These are phyloP conservation scores for Salvelinus namaycush DNA, from an alignment of 2,113 vertebrate species.

Conservation along the genomic window DNA sequence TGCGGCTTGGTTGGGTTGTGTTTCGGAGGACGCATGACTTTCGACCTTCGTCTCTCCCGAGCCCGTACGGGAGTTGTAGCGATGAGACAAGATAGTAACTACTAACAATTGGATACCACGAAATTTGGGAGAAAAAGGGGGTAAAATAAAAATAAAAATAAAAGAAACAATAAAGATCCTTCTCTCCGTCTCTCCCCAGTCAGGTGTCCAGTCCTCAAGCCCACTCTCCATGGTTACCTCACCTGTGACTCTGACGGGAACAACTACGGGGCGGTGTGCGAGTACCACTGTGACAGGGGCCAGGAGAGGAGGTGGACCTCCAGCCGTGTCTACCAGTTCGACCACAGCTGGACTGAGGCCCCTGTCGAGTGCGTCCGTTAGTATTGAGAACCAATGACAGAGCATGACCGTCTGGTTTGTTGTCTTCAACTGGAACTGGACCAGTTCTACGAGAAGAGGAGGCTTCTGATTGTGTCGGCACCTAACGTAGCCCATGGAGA, in stretches of 20 bases:
- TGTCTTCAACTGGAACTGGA: constrained; percentile 64
- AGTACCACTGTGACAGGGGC: constrained; percentile 87
- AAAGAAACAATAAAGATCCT: too few species aligned
- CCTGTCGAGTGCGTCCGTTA: constrained; percentile 81
- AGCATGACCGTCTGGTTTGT: too few species aligned
- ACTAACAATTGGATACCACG: too few species aligned
- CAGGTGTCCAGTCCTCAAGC: constrained; percentile 79
- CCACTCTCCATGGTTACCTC: constrained; percentile 84
- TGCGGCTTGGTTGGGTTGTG: too few species aligned
- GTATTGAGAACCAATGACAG: constrained; percentile 45
- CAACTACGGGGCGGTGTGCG: constrained; percentile 90
- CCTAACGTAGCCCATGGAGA: constrained; percentile 81
- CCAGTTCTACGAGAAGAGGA: constrained; percentile 90
- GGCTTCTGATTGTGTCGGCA: constrained; percentile 88
- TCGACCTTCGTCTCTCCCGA: too few species aligned
- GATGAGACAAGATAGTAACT: too few species aligned
- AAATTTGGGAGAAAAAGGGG: too few species aligned
- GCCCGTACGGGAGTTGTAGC: too few species aligned
- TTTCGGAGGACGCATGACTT: too few species aligned
- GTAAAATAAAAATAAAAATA: too few species aligned
- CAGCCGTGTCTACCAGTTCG: constrained; percentile 84
- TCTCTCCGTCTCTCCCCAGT: constrained; percentile 66
- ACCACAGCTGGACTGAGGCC: constrained; percentile 82
- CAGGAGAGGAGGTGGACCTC: constrained; percentile 81
- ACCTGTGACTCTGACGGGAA: constrained; percentile 84